phyloP scores from a whole-genome alignment of 2,888 invertebrate genomes.

The Cephonodes hylas region DNA sequence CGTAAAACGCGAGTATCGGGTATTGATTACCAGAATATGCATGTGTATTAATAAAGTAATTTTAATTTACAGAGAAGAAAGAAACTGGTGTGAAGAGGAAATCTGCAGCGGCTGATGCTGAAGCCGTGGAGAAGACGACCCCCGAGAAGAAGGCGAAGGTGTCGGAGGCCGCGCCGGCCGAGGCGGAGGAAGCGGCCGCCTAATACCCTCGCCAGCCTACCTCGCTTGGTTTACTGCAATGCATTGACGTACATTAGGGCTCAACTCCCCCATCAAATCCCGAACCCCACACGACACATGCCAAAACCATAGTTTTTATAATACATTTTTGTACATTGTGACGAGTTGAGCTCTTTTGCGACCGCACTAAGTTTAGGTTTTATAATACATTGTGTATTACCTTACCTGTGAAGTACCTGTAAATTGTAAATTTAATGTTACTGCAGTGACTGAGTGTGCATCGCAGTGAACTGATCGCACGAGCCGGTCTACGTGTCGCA shows the following conservation, averaged over 20 bases:
- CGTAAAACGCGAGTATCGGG: too few relatives aligned
- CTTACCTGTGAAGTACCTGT: slow-evolving; percentile 80
- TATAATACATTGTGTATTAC: slow-evolving; percentile 71
- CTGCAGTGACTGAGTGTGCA: slow-evolving; percentile 66
- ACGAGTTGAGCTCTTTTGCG: slow-evolving; percentile 74
- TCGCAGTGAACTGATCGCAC: slow-evolving; percentile 74
- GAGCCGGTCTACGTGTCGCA: slow-evolving; percentile 60
- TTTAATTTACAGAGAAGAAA: slow-evolving; percentile 66
- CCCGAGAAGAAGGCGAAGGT: slow-evolving; percentile 88
- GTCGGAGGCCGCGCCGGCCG: slow-evolving; percentile 79
- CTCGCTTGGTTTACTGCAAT: slow-evolving; percentile 77
- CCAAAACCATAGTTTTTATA: slow-evolving; percentile 63
- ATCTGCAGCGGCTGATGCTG: slow-evolving; percentile 82
- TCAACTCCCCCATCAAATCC: slow-evolving; percentile 71
- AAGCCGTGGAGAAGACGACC: slow-evolving; percentile 82
- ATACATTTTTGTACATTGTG: slow-evolving; percentile 37
- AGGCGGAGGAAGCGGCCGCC: slow-evolving; percentile 82
- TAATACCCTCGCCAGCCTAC: slow-evolving; percentile 54
- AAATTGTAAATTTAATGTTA: slow-evolving; percentile 75
- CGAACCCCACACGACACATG: slow-evolving; percentile 38
- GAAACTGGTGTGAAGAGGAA: slow-evolving; percentile 85
- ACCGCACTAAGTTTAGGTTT: slow-evolving; percentile 68
- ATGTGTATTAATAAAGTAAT: neutral
- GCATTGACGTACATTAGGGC: slow-evolving; percentile 72
- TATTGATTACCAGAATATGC: neutral